Percentiles rank a stretch among this genome's conserved stretches.
phyloP scores from a whole-genome alignment of 2,113 vertebrate species.

The Sprattus sprattus region DNA sequence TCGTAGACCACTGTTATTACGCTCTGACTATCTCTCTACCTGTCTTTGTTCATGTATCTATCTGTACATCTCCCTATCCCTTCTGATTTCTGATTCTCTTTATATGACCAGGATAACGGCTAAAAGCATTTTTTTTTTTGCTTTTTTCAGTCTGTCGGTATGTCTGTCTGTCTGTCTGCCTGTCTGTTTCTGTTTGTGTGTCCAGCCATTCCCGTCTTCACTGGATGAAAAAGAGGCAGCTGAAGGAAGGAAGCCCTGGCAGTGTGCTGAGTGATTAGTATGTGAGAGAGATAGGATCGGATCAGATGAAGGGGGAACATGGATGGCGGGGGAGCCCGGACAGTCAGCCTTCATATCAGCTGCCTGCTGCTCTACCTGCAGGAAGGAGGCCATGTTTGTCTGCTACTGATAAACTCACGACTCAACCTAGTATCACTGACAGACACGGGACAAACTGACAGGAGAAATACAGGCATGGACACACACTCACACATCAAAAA shows the following conservation, averaged over 20 bases:
- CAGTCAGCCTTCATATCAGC: not conserved
- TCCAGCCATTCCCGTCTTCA: not conserved
- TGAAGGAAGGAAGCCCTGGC: not conserved
- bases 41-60: not conserved
- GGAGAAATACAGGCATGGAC: not conserved
- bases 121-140: not conserved
- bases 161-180: not conserved
- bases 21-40: not conserved
- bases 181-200: not conserved
- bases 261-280: not conserved
- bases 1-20: not conserved
- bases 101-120: not conserved
- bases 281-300: not conserved
- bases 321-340: not conserved
- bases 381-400: conserved; percentile 20
- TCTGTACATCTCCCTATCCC: not conserved
- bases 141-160: not conserved
- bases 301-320: not conserved
- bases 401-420: not conserved
- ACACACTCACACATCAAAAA: not conserved
- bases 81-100: not conserved
- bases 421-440: not conserved
- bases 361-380: not conserved
- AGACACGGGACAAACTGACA: not conserved
- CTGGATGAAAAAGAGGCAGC: not conserved